Evolutionary conservation across 2,888 invertebrate species (phyloP), one percentile per base, ranked within the genome.

Genomic region (Drosophila fungiperda): DNA sequence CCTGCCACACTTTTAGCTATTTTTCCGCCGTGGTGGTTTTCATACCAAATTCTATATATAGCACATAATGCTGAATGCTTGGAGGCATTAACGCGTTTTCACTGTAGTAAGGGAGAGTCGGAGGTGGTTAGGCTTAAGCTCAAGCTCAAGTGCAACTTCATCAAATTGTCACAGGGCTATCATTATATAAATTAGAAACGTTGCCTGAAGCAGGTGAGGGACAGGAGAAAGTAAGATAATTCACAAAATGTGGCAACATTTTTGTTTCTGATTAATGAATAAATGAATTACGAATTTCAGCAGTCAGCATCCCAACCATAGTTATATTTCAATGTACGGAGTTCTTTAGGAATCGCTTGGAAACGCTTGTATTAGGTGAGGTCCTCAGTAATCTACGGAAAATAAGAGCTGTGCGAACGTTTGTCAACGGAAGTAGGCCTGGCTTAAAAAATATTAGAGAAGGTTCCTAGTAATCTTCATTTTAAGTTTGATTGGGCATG

Each of bases 11-110:
- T 23, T 23, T 29, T 52, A 63, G 77, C 64, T 65, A 77, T 77
- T 76, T 76, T 73, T 33, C 62, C 29, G 65, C 59, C 68, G 45
- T 68, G 58, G 54, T 58, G 49, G 49, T 68, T 61, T 48, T 40
- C 17, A 60, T 40, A 36, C 35, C 20, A 58, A 68, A 57, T 42
- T 68, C 29, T 54, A 38, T 68, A 53, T 33, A 11, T n/a, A 15
- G 32, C 54, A 32, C 35, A 65, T 68, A 57, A 73, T 69, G n/a
- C 45, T n/a, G 35, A 45, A 52, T 61, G 66, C 69, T 61, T 29
- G 40, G 33, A 61, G 64, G 67, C 63, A 71, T 78, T 78, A 78
- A 67, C 75, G 64, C 71, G 64, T 67, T 54, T 48, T 68, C 57
- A 60, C 67, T 61, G 53, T 3, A 11, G 38, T n/a, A 4, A n/a